Evolutionary conservation across 2,113 vertebrate species (phyloP), one percentile per base, ranked within the genome.

Genomic region (Prochilodus magdalenae): DNA sequence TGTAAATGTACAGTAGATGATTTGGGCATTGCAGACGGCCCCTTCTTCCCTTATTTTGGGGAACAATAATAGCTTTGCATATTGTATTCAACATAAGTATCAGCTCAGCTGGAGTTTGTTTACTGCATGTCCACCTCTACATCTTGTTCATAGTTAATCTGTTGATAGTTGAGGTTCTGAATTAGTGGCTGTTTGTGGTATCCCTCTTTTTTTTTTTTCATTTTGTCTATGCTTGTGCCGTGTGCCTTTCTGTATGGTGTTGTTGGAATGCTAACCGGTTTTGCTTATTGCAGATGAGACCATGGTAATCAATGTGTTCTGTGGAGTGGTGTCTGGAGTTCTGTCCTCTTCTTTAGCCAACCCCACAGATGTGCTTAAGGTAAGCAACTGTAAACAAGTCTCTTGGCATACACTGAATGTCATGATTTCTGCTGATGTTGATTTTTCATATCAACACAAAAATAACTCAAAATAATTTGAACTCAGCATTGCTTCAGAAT

Each of bases 301-400:
- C 11, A 94, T 99, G 91, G 92, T 98, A 40, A 95, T 99, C 92
- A 99, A 98, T 60, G 96, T 99, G n/a, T 97, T 98, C 87, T 99
- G 97, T 27, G 97, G 97, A 0, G 97, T 99, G 33, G 94, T 99
- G 40, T 96, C 97, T 0, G 97, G 97, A 80, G 97, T 99, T 59
- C 92, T 99, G 88, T 99, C 97, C 12, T 99, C 97, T 0, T 94
- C 96, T 0, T 91, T 99, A 83, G 97, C 97, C 82, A 99, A 99
- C 63, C 97, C 97, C 20, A 99, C 97, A 0, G 97, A 99, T 55
- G 97, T 99, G 75, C 93, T 99, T 36, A 99, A 99, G 97, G 97
- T 98, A 91, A 93, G 27, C 29, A 3, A 22, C 1, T 26, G 5
- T 26, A 18, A 29, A n/a, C 10, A 16, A 1, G 14, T 60, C 11